Evolutionary conservation across 2,888 invertebrate genomes (phyloP), one percentile per base, ranked within the genome.

Genomic region (Chymomyza procnemis): DNA sequence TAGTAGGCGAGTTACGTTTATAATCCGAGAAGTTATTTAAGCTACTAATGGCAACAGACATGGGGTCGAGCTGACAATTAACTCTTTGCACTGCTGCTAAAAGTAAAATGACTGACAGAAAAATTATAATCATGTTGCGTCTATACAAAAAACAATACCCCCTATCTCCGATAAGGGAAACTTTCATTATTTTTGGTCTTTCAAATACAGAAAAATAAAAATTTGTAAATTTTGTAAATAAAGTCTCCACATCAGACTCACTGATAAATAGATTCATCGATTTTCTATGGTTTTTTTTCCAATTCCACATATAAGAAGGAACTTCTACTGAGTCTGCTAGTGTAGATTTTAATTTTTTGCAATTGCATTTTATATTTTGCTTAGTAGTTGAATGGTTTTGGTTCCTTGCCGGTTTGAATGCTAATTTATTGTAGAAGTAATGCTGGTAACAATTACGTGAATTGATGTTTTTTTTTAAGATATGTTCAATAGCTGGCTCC

Each of bases 51-150:
- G 34, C 34, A 41, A 14, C 34, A 41, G 34, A 41, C 12, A 21
- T 30, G 3, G 50, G 9, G 9, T 52, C 41, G 22, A 57, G 41
- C 46, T 74, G 60, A 21, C 46, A 60, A 54, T 50, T 60, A 3
- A 65, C 58, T 59, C 67, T 68, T 18, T 66, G 64, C 4, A 64
- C 70, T 21, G 73, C 69, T 55, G 61, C 52, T 56, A 72, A 41
- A 41, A 41, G 34, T 41, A 41, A 41, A 41, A 41, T 41, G 34
- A 12, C 34, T 41, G 34, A 41, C 34, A 41, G 6, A 9, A 41
- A 41, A 41, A 41, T 41, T 41, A 41, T 41, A 12, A 34, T 8
- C 34, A 34, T 34, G 9, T 9, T 34, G 6, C 34, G 34, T 34
- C 9, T 66, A 9, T 71, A 26, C 18, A 67, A 34, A 14, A 59